These are phyloP conservation scores for Chamaetylas fuelleborni DNA, from an alignment of 2,113 vertebrate genomes.

Conservation along the genomic window DNA sequence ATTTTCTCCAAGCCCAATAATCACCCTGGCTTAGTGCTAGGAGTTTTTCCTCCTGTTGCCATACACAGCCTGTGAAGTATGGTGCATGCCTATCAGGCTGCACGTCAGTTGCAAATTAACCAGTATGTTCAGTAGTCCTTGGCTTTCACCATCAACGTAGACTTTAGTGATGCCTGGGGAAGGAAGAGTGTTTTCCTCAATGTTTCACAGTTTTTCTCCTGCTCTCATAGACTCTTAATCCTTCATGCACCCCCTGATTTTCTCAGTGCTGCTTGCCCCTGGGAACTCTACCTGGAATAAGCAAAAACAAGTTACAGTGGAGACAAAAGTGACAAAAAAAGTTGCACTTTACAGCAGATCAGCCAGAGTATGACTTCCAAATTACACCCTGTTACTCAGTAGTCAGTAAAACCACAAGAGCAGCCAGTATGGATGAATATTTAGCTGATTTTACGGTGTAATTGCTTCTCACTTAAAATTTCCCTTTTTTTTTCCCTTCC, in stretches of 20 bases:
- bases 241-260: background rate
- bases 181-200: background rate
- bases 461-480: background rate
- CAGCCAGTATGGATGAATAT: background rate
- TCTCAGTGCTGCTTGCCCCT: background rate
- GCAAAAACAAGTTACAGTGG: background rate
- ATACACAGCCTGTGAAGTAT: background rate
- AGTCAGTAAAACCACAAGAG: background rate
- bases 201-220: background rate
- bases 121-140: background rate
- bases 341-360: background rate
- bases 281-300: background rate
- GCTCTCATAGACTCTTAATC: background rate
- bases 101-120: background rate
- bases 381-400: background rate
- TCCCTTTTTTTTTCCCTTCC: background rate
- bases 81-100: background rate
- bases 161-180: background rate
- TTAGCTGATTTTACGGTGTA: background rate
- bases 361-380: background rate
- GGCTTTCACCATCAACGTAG: accelerated
- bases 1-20: background rate
- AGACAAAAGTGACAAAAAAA: background rate
- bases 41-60: background rate
- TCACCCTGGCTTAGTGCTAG: background rate